These are phyloP conservation scores for Coccyzus lansbergi DNA, from an alignment of 2,797 vertebrate species.

Conservation along the genomic window DNA sequence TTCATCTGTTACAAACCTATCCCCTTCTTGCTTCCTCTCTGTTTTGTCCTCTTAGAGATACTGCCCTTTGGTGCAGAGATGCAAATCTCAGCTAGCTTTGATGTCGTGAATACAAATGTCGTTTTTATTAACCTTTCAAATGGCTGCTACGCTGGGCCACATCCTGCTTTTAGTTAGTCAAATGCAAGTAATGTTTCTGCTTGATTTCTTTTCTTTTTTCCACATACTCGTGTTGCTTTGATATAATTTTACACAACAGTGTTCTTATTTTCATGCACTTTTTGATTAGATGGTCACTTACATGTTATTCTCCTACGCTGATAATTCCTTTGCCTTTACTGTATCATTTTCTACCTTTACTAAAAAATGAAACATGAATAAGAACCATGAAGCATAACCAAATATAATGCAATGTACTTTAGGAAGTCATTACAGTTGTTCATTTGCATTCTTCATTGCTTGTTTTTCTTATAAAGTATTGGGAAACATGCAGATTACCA, in stretches of 20 bases:
- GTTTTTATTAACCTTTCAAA: slow-evolving; percentile 58
- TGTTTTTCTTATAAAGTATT: slow-evolving; percentile 69
- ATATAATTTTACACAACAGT: background rate
- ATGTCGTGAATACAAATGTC: slow-evolving; percentile 55
- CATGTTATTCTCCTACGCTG: background rate
- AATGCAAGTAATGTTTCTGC: slow-evolving; percentile 19
- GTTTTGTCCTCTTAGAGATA: background rate
- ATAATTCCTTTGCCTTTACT: slow-evolving; percentile 48
- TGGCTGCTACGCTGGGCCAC: background rate
- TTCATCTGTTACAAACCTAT: background rate
- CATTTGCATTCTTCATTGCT: slow-evolving; percentile 70
- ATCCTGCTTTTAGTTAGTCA: slow-evolving; percentile 21
- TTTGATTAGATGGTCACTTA: slow-evolving; percentile 48
- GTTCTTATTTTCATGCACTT: slow-evolving; percentile 8
- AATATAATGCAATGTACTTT: slow-evolving; percentile 44
- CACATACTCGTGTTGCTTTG: background rate
- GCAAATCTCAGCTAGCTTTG: slow-evolving; percentile 47
- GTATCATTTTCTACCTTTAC: slow-evolving; percentile 5
- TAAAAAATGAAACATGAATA: background rate
- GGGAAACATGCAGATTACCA: slow-evolving; percentile 62
- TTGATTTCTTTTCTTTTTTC: slow-evolving; percentile 28
- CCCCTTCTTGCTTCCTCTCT: background rate
- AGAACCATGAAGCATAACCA: slow-evolving; percentile 44
- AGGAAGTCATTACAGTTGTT: slow-evolving; percentile 53
- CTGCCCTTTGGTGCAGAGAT: background rate